Conservation (phyloP, 2,113 vertebrate species). For the Vidua chalybeata region DNA sequence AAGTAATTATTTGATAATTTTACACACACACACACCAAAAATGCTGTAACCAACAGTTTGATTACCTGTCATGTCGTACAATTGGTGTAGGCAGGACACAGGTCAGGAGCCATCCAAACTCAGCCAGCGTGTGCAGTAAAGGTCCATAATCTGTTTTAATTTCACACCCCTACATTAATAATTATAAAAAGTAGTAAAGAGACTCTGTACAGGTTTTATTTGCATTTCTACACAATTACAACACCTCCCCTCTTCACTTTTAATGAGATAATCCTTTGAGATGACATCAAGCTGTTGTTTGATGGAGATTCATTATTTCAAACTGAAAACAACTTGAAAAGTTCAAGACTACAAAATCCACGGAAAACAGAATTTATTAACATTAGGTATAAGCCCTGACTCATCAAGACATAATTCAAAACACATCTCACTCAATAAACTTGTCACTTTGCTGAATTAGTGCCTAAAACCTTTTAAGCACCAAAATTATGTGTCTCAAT, state of each 20-base stretch:
- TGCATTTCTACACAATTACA: not conserved
- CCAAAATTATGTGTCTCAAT: not conserved
- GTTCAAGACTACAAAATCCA: not conserved
- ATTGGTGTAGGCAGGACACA: constrained; percentile 93
- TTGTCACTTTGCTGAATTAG: not conserved
- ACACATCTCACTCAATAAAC: not conserved
- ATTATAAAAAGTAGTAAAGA: constrained; percentile 50
- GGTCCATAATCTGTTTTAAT: constrained; percentile 97
- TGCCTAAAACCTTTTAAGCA: not conserved
- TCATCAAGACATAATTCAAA: not conserved
- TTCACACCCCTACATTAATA: constrained; percentile 81
- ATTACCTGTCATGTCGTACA: constrained; percentile 91
- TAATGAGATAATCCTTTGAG: not conserved
- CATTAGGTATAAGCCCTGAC: not conserved
- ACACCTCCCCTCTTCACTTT: not conserved
- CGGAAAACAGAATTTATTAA: not conserved
- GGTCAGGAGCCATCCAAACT: constrained; percentile 97
- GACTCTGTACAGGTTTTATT: constrained; percentile 9
- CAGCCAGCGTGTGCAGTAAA: constrained; percentile 92
- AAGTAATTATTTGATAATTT: not conserved
- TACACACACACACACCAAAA: not conserved
- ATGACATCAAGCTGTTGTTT: not conserved
- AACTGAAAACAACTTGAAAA: not conserved
- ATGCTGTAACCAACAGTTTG: not conserved
- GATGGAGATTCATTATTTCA: not conserved